phyloP scores from a whole-genome alignment of 1,140 invertebrate species.

The Temnothorax longispinosus region DNA sequence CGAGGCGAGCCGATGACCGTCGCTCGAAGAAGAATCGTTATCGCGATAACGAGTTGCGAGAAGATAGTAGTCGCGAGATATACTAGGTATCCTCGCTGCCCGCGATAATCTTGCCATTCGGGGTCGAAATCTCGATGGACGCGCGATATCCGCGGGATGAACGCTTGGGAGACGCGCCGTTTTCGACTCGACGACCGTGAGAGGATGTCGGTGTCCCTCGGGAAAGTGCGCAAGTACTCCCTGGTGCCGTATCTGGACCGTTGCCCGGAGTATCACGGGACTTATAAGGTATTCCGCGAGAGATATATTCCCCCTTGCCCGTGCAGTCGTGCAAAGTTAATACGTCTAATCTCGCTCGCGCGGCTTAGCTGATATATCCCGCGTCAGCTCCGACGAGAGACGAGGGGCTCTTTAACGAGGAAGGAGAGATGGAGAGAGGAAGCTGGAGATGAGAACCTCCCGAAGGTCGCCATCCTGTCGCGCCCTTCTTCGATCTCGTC shows the following conservation, averaged over 20 bases:
- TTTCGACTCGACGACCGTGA: background rate
- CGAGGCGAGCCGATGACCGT: background rate
- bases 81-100: background rate
- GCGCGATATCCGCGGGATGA: background rate
- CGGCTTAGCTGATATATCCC: background rate
- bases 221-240: constrained; percentile 76
- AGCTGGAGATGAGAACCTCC: constrained; percentile 45
- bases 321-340: background rate
- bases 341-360: background rate
- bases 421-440: background rate
- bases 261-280: constrained; percentile 75
- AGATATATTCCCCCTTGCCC: background rate
- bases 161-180: background rate
- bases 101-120: constrained; percentile 31
- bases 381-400: background rate
- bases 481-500: constrained; percentile 43
- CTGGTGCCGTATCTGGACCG: constrained; percentile 77
- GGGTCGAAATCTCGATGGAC: constrained; percentile 48
- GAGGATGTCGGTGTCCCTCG: constrained; percentile 61
- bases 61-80: constrained; percentile 6
- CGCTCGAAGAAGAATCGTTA: constrained; percentile 10
- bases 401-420: too few species aligned
- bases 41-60: constrained; percentile 7
- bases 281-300: constrained; percentile 73
- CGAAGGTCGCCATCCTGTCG: constrained; percentile 49